Evolutionary conservation across 1,140 invertebrate species (phyloP), one percentile per base, ranked within the genome.

Genomic region (Euura lappo): DNA sequence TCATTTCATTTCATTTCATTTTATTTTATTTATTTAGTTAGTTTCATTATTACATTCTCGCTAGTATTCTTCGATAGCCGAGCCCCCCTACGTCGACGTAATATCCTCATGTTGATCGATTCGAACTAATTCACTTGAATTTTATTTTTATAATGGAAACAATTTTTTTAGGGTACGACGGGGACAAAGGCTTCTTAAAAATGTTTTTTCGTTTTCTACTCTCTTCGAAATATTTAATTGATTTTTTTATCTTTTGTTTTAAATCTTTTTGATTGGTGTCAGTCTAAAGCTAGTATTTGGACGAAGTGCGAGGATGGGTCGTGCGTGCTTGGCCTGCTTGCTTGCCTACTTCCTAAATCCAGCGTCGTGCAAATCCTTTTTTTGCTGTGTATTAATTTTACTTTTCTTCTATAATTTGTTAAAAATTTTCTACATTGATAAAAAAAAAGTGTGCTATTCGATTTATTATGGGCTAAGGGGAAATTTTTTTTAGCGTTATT

Each of bases 271-370:
- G 82, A 81, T 83, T 83, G 78, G 77, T 81, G 80, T 84, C 79
- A 76, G 78, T 81, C 78, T 84, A 84, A 78, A 83, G 77, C 82
- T 84, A 83, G 71, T 83, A 83, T 82, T 83, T 84, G 83, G 83
- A 84, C 82, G 79, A 83, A 84, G 80, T 84, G 81, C 83, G 75
- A 83, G 81, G 83, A 84, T 84, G 81, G 81, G 80, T 82, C 79
- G 82, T 83, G 80, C 78, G 82, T 83, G 81, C 80, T 79, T 80
- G n/a, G n/a, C n/a, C n/a, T n/a, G n/a, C n/a, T n/a, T n/a, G n/a
- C n/a, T n/a, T n/a, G n/a, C n/a, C 81, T 60, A n/a, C 51, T 60
- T 60, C n/a, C 51, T 60, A 60, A 60, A 60, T 60, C 5, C 51
- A 60, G 51, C 51, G n/a, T n/a, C n/a, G 51, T 60, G 51, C 51